These are phyloP conservation scores for Xyrauchen texanus DNA, from an alignment of 2,113 vertebrate species.

Conservation along the genomic window DNA sequence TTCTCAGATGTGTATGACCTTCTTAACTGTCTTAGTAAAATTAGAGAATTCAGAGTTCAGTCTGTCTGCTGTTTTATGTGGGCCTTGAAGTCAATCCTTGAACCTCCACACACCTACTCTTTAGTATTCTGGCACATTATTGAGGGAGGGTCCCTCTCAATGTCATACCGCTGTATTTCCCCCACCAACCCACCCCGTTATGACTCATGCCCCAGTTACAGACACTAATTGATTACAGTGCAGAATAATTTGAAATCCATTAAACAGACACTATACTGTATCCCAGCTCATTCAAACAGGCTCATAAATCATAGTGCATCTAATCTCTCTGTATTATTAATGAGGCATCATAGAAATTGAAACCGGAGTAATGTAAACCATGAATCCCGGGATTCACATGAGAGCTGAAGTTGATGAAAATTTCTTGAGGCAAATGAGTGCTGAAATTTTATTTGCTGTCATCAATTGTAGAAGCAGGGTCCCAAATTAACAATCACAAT, in stretches of 20 bases:
- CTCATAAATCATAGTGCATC: constrained; percentile 27
- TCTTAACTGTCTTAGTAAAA: constrained; percentile 1
- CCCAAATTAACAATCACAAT: too few relatives aligned
- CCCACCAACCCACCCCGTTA: neutral
- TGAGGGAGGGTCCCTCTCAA: constrained; percentile 16
- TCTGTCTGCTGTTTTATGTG: constrained; percentile 37
- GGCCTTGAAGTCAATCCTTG: constrained; percentile 36
- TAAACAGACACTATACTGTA: constrained; percentile 8
- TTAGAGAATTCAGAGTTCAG: constrained; percentile 20
- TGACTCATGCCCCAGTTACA: constrained; percentile 47
- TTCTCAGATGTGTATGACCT: too few relatives aligned
- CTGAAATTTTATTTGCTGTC: constrained; percentile 3
- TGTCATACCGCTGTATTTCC: constrained; percentile 3
- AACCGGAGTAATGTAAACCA: constrained; percentile 16
- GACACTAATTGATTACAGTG: constrained; percentile 47
- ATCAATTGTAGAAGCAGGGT: too few relatives aligned
- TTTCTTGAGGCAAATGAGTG: neutral
- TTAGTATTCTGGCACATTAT: constrained; percentile 35
- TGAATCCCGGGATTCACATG: neutral
- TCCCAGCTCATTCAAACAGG: constrained; percentile 10
- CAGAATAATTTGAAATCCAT: constrained; percentile 26
- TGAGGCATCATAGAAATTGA: neutral
- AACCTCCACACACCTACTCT: constrained; percentile 1
- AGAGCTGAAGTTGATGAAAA: too few relatives aligned
- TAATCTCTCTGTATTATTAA: constrained; percentile 13